phyloP scores from a whole-genome alignment of 2,113 vertebrate genomes.

The Ursus arctos region DNA sequence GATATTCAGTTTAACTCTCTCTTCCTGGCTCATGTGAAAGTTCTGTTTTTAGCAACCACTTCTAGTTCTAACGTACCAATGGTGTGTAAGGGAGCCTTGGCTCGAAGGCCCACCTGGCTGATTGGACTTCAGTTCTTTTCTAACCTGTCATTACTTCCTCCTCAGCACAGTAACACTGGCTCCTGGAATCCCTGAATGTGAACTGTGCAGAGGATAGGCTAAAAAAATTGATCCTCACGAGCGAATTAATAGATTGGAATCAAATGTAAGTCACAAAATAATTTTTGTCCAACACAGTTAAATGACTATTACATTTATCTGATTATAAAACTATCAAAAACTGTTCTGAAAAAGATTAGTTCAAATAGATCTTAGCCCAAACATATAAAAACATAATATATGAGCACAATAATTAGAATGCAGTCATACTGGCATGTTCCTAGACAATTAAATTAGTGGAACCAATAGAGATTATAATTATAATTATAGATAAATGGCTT shows the following conservation, averaged over 20 bases:
- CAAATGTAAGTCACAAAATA: neutral
- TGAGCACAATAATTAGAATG: neutral
- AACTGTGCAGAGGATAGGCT: neutral
- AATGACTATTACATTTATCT: neutral
- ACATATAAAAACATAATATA: neutral
- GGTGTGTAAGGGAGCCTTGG: neutral
- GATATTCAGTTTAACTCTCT: neutral
- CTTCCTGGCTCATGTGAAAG: neutral
- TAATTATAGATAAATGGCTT: neutral
- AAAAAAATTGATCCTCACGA: neutral
- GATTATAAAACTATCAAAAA: neutral
- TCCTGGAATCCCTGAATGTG: neutral
- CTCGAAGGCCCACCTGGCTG: no score
- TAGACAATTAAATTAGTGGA: neutral
- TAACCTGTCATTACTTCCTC: neutral
- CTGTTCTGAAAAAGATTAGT: neutral
- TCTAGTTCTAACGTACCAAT: neutral
- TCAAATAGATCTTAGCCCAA: neutral
- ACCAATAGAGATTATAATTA: neutral
- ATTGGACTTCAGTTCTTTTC: neutral
- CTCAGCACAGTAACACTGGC: neutral
- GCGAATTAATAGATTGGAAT: neutral
- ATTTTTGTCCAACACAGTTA: neutral
- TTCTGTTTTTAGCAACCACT: neutral
- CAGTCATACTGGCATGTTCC: neutral